Evolutionary conservation across 2,888 invertebrate genomes (phyloP), one percentile per base, ranked within the genome.

Genomic region (Cryptocheilus praepositus): DNA sequence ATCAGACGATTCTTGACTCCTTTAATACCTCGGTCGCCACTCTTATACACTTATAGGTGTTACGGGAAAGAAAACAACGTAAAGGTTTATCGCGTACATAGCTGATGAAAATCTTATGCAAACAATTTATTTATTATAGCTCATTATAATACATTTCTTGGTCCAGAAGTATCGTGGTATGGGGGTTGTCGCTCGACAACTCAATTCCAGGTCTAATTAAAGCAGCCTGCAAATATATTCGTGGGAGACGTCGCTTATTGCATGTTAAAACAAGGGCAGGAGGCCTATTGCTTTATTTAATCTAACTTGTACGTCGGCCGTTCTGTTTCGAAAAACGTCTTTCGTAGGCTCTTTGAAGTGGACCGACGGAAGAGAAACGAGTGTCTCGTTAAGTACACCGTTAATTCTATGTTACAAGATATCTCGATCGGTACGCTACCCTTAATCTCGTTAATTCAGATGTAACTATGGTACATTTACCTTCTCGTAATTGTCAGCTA

Each of bases 71-170:
- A 58, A 61, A 67, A 25, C 49, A 60, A 62, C 66, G 61, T 58
- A 64, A 71, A 73, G 36, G 8, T 36, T 36, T 5, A 7, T 36
- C 36, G 36, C 36, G 36, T 7, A 36, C 8, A 11, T 7, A 36
- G 36, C 11, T 36, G 36, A 11, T 11, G 13, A 36, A 36, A 36
- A 36, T 36, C 36, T 36, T 36, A 54, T 67, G 57, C 51, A 71
- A 73, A 79, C 51, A 67, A 70, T 67, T 70, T 65, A 56, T 76
- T 78, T 68, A 65, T 70, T 76, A 73, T 46, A 75, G 53, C 54
- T 64, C 46, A 63, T 74, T 76, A 74, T 76, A 69, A 79, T 81
- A 80, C 76, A 79, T 74, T 77, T 79, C 68, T 81, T 80, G 78
- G 79, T 79, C 83, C 76, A 82, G 70, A 74, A 74, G 67, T 65